Conservation (phyloP, 2,888 invertebrate genomes). For the Caradrina kadenii region DNA sequence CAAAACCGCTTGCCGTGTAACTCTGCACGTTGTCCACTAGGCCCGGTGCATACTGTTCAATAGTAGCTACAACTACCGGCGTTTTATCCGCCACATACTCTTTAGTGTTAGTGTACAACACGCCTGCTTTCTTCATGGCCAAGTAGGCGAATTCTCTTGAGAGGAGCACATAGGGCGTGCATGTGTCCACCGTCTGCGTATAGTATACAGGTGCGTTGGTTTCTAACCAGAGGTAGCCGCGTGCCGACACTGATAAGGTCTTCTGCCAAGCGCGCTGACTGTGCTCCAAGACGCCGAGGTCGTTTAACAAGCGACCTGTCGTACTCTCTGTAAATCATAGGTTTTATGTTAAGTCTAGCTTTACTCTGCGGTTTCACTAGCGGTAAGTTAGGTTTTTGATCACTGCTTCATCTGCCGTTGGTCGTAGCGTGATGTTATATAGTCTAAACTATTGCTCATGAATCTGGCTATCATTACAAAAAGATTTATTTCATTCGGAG, state of each 20-base stretch:
- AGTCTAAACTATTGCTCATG: no score
- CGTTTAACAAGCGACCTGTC: constrained; percentile 92
- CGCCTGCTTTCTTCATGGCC: constrained; percentile 86
- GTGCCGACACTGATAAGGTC: constrained; percentile 90
- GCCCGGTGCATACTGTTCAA: constrained; percentile 94
- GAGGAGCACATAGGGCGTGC: constrained; percentile 92
- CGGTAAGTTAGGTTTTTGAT: no score
- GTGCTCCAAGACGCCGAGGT: constrained; percentile 92
- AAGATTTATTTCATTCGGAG: no score
- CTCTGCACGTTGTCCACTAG: constrained; percentile 91
- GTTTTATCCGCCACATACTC: constrained; percentile 89
- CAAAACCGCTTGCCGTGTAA: constrained; percentile 83
- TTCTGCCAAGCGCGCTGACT: constrained; percentile 92
- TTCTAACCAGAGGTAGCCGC: constrained; percentile 92
- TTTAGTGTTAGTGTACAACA: constrained; percentile 85
- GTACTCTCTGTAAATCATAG: constrained; percentile 89
- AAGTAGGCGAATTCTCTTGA: constrained; percentile 90
- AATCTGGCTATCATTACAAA: no score
- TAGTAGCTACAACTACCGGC: constrained; percentile 82
- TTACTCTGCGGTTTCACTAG: no score
- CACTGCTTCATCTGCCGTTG: no score
- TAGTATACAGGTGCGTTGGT: constrained; percentile 93
- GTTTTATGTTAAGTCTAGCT: neutral
- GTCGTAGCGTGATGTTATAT: no score
- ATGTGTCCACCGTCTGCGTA: constrained; percentile 87